A percentile compares a stretch with the other conserved stretches of the same genome.
phyloP scores from a whole-genome alignment of 2,888 invertebrate species.

The Aphodius granarius region DNA sequence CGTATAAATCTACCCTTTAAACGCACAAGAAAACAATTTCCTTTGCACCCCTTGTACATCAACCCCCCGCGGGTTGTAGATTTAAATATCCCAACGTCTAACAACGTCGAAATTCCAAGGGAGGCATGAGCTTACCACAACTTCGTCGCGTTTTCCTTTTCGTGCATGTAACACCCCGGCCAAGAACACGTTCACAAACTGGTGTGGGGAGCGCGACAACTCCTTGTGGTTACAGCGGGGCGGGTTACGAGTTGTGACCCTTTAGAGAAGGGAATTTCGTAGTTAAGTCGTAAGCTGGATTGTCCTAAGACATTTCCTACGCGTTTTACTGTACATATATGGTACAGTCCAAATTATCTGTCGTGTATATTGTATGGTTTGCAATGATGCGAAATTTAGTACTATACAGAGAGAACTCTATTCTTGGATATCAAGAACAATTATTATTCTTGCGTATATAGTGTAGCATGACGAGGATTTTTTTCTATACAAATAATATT shows the following conservation, averaged over 20 bases:
- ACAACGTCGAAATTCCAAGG: neutral
- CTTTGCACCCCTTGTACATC: no score
- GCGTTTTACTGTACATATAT: constrained; percentile 1
- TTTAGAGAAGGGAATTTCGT: neutral
- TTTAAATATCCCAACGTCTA: neutral
- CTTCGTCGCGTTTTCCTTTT: neutral
- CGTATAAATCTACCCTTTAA: no score
- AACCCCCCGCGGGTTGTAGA: no score
- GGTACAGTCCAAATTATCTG: neutral
- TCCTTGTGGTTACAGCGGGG: neutral
- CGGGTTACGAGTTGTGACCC: neutral
- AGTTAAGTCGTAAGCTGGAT: constrained; percentile 8
- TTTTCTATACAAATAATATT: no score
- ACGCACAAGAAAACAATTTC: no score
- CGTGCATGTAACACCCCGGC: neutral
- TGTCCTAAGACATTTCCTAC: constrained; percentile 3
- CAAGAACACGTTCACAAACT: neutral
- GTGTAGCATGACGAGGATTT: no score
- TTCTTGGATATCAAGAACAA: no score
- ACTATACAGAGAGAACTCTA: no score
- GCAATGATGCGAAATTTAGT: neutral
- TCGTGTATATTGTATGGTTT: neutral
- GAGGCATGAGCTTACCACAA: neutral
- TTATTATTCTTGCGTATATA: no score
- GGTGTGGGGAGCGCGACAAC: neutral